Percentiles rank a stretch among this genome's conserved stretches.
These are phyloP conservation scores for Pagrus major DNA, from an alignment of 2,113 vertebrate genomes.

Conservation along the genomic window DNA sequence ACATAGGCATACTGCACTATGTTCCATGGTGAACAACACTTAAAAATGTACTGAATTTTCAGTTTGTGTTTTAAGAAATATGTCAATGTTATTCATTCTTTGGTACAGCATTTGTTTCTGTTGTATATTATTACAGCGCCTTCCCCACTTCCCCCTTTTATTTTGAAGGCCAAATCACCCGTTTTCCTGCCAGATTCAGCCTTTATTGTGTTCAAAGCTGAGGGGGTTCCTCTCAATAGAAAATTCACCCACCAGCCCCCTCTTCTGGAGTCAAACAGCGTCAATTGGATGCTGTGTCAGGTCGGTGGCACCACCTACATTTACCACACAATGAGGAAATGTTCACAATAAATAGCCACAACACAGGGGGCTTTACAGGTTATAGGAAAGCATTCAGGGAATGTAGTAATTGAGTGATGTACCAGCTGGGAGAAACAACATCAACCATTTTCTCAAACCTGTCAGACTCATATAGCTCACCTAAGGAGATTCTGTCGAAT, in stretches of 20 bases:
- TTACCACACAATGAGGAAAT: conserved; percentile 14
- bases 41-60: neutral
- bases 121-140: neutral
- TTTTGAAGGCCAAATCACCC: conserved; percentile 58
- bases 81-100: neutral
- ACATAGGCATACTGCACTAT: neutral
- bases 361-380: neutral
- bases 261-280: conserved; percentile 83
- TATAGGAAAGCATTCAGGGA: neutral
- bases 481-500: neutral
- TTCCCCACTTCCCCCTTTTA: conserved; percentile 72
- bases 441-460: neutral
- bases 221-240: conserved; percentile 86
- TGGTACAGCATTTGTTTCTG: neutral
- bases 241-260: conserved; percentile 82
- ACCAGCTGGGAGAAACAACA: neutral
- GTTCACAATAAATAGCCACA: conserved; percentile 18
- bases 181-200: conserved; percentile 62
- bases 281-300: conserved; percentile 60
- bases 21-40: too few species aligned
- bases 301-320: conserved; percentile 38
- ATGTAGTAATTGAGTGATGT: neutral
- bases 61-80: neutral
- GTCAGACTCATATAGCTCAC: neutral
- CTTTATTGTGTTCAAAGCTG: conserved; percentile 51